Evolutionary conservation across 2,797 vertebrate genomes (phyloP), one percentile per base, ranked within the genome.

Genomic region (Spizella passerina): DNA sequence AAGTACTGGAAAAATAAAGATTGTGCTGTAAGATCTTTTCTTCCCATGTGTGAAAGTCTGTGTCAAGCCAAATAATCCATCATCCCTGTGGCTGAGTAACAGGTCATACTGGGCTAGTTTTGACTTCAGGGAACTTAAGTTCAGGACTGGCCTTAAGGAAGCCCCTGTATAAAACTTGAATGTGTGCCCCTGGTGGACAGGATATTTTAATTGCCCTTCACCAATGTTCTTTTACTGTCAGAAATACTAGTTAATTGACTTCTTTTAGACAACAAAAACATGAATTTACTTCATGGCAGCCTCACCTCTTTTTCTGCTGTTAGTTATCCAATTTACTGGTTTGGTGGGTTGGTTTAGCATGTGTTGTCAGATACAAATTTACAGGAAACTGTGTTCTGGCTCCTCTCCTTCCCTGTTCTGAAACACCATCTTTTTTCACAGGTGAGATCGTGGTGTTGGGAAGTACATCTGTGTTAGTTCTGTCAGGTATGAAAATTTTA

Each of bases 241-340:
- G 27, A 69, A 86, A 78, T 36, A 13, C 12, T 52, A 18, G 29
- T 53, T 70, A 56, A 47, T 43, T 2, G 1, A 32, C 34, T 75
- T 55, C 0, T 61, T 80, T 63, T 41, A 68, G 81, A 63, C 13
- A 61, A 57, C 19, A 53, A 60, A 41, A 65, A 23, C 3, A 19
- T 0, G 0, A 30, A 20, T 32, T 56, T 78, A 18, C 73, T 29
- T 26, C 2, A 3, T 23, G 12, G 19, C 52, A 79, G 9, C 30
- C 18, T 53, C 10, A 50, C 30, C 24, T 72, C 43, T 15, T 10
- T 73, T 93, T 66, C 43, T 86, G 34, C 32, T 60, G 6, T 56
- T 71, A 32, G 14, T 71, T 76, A 57, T 9, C 24, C 27, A 20
- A 0, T 60, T 81, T 78, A 43, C 21, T 14, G 30, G 2, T 20